These are phyloP conservation scores for Alitta virens DNA, from an alignment of 2,888 invertebrate species.

Conservation along the genomic window DNA sequence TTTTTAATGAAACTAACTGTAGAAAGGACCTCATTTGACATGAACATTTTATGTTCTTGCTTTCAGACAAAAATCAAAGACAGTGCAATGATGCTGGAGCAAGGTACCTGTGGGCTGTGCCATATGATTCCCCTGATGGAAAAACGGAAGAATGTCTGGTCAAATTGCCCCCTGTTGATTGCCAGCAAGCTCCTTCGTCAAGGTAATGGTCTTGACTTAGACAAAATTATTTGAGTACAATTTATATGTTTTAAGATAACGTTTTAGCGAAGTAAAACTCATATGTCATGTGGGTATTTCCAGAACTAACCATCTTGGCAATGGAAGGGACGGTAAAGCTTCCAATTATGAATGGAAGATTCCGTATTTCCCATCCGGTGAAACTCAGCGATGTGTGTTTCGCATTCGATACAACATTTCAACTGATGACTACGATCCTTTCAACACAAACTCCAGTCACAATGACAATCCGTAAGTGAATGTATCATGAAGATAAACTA, in stretches of 20 bases:
- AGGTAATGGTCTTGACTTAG: constrained; percentile 31
- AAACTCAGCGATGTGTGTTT: constrained; percentile 47
- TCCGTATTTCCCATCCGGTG: constrained; percentile 53
- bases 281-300: neutral
- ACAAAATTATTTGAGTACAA: too few relatives aligned
- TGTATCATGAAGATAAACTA: too few relatives aligned
- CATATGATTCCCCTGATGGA: constrained; percentile 36
- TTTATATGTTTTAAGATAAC: too few relatives aligned
- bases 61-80: neutral
- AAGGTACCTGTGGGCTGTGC: constrained; percentile 50
- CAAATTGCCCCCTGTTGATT: constrained; percentile 41
- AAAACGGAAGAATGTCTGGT: constrained; percentile 46
- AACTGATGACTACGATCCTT: constrained; percentile 56
- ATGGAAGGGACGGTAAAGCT: constrained; percentile 41
- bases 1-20: too few relatives aligned
- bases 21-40: too few relatives aligned
- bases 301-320: constrained; percentile 56
- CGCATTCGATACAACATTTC: constrained; percentile 55
- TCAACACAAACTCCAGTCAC: constrained; percentile 40
- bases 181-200: constrained; percentile 49
- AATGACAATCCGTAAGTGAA: constrained; percentile 41
- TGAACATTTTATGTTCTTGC: too few relatives aligned
- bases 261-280: neutral
- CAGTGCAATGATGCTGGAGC: constrained; percentile 4
- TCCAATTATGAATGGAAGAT: constrained; percentile 50